Evolutionary conservation across 2,888 invertebrate species (phyloP), one percentile per base, ranked within the genome.

Genomic region (Mimas tiliae): DNA sequence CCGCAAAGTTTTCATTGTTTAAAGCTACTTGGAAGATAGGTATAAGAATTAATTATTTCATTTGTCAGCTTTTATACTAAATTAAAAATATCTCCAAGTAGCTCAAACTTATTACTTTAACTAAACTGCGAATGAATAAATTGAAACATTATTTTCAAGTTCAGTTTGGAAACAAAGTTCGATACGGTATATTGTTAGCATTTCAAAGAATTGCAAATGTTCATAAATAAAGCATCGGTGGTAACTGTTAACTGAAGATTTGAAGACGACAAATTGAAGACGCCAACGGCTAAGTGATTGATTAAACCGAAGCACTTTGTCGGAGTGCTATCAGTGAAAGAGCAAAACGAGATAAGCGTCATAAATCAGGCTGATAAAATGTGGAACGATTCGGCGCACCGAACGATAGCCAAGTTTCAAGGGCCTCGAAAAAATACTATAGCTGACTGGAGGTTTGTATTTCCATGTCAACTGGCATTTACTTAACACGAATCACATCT

Each of bases 341-440:
- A 80, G 77, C 74, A 72, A 73, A 76, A 73, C 69, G 73, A 85
- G 89, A 89, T 90, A 90, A 87, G 83, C 76, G 74, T 75, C 82
- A 88, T 91, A 89, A 90, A 90, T 91, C 89, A 88, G 77, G 67
- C 70, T 74, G 88, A 87, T 90, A 91, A 89, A 85, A 84, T 53
- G 63, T 42, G 34, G 47, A 66, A 38, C 55, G 48, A 65, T 65
- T 58, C 55, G 45, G 53, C 47, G 33, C 53, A 34, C 47, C 58
- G 48, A 34, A 65, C 65, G 65, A 65, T 65, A 65, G 55, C 55
- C 55, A 65, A 65, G 48, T 58, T 65, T 48, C 48, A 65, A 65
- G 55, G 65, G 65, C 48, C 19, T 16, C 55, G 47, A 33, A 65
- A 38, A 65, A 65, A 65, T 55, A 65, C 65, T 58, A 16, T 19